Percentiles rank a stretch among this genome's conserved stretches.
phyloP scores from a whole-genome alignment of 1,140 invertebrate genomes.

The Drosophila insularis region DNA sequence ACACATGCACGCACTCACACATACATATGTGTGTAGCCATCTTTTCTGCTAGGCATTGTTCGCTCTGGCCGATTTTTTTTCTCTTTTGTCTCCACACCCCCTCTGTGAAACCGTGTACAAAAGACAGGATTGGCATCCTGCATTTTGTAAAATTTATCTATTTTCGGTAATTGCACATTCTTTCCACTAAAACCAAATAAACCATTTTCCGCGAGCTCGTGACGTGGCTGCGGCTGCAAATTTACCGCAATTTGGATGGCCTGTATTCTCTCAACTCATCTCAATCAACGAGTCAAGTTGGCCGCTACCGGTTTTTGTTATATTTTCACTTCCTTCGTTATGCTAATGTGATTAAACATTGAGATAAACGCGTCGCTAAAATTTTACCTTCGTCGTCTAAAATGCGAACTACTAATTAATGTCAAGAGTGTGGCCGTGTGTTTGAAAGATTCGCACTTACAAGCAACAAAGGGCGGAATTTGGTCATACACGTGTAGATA shows the following conservation, averaged over 20 bases:
- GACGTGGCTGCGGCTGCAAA: slow-evolving; percentile 74
- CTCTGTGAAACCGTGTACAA: slow-evolving; percentile 42
- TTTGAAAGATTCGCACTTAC: background rate
- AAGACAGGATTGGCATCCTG: slow-evolving; percentile 60
- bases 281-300: slow-evolving; percentile 27
- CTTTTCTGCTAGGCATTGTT: slow-evolving; percentile 70
- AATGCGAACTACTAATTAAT: slow-evolving; percentile 80
- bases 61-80: slow-evolving; percentile 29
- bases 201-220: slow-evolving; percentile 47
- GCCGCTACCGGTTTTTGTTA: slow-evolving; percentile 63
- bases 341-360: slow-evolving; percentile 47
- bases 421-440: slow-evolving; percentile 10
- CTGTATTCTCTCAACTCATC: slow-evolving; percentile 27
- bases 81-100: slow-evolving; percentile 28
- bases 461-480: background rate
- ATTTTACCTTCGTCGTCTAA: slow-evolving; percentile 77
- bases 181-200: slow-evolving; percentile 20
- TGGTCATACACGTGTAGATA: background rate
- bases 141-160: slow-evolving; percentile 52
- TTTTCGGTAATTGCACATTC: slow-evolving; percentile 39
- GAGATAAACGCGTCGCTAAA: slow-evolving; percentile 67
- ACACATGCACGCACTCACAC: slow-evolving; percentile 11
- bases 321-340: slow-evolving; percentile 41
- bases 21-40: slow-evolving; percentile 64
- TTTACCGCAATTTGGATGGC: slow-evolving; percentile 65